These are phyloP conservation scores for Cotesia chilonis DNA, from an alignment of 1,140 invertebrate species.

Conservation along the genomic window DNA sequence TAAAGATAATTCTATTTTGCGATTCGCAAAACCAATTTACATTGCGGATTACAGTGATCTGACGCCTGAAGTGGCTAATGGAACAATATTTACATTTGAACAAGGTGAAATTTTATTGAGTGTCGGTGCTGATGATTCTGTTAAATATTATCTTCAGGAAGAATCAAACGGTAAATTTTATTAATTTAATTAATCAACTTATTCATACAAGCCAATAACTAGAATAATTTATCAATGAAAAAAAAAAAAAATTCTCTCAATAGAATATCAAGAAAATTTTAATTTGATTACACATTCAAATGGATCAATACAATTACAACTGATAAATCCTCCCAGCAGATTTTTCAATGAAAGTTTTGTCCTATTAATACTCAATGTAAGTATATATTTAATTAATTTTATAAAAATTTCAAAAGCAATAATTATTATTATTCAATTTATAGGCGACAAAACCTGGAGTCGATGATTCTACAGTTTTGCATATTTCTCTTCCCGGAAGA, in stretches of 20 bases:
- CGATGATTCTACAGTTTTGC: constrained; percentile 27
- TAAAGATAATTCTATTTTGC: constrained; percentile 21
- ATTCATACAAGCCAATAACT: neutral
- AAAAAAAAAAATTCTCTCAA: neutral
- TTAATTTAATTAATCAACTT: constrained; percentile 1
- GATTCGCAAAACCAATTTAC: constrained; percentile 29
- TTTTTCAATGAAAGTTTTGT: constrained; percentile 29
- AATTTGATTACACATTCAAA: constrained; percentile 1
- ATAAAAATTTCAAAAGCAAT: neutral
- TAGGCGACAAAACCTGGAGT: constrained; percentile 28
- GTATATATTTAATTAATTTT: neutral
- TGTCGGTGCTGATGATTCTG: constrained; percentile 7
- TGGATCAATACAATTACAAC: neutral
- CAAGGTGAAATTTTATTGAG: constrained; percentile 23
- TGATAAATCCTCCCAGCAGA: constrained; percentile 18
- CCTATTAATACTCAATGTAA: constrained; percentile 31
- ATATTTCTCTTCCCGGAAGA: constrained; percentile 26
- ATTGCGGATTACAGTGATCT: constrained; percentile 26
- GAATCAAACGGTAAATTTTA: constrained; percentile 18
- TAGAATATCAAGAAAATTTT: constrained; percentile 34
- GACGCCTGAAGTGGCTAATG: constrained; percentile 22
- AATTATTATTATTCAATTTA: constrained; percentile 13
- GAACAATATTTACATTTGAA: constrained; percentile 21
- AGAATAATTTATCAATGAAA: neutral
- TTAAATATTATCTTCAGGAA: constrained; percentile 6